Conservation (phyloP, 2,888 invertebrate genomes). For the Phymatocera aterrima region DNA sequence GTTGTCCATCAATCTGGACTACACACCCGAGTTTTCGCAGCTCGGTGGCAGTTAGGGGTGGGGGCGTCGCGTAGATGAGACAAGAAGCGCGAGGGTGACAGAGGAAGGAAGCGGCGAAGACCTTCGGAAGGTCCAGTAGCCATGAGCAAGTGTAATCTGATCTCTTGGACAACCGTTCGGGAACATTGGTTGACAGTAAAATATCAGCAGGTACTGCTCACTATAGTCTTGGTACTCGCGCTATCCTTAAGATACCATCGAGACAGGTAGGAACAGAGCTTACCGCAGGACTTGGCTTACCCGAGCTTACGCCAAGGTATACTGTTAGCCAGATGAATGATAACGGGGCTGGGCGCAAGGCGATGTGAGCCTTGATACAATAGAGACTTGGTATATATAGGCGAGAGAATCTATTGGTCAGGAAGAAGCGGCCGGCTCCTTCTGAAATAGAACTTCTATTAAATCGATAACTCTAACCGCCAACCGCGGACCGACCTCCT, state of each 20-base stretch:
- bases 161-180: constrained; percentile 70
- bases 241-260: constrained; percentile 61
- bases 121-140: constrained; percentile 66
- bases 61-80: neutral
- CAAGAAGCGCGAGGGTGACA: neutral
- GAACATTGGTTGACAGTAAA: constrained; percentile 73
- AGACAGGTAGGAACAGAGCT: constrained; percentile 52
- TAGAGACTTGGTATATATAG: constrained; percentile 52
- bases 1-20: neutral
- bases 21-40: neutral
- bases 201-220: constrained; percentile 70
- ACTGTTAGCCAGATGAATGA: constrained; percentile 68
- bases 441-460: constrained; percentile 45
- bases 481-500: neutral
- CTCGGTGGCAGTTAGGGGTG: neutral
- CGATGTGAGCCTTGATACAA: constrained; percentile 65
- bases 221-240: constrained; percentile 50
- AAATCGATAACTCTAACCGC: constrained; percentile 43
- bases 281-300: constrained; percentile 27
- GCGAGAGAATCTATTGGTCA: constrained; percentile 61
- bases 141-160: constrained; percentile 68
- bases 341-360: constrained; percentile 64
- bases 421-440: constrained; percentile 52
- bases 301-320: constrained; percentile 44
- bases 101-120: constrained; percentile 31